Evolutionary conservation across 2,797 vertebrate genomes (phyloP), one percentile per base, ranked within the genome.

Genomic region (Channa striata): DNA sequence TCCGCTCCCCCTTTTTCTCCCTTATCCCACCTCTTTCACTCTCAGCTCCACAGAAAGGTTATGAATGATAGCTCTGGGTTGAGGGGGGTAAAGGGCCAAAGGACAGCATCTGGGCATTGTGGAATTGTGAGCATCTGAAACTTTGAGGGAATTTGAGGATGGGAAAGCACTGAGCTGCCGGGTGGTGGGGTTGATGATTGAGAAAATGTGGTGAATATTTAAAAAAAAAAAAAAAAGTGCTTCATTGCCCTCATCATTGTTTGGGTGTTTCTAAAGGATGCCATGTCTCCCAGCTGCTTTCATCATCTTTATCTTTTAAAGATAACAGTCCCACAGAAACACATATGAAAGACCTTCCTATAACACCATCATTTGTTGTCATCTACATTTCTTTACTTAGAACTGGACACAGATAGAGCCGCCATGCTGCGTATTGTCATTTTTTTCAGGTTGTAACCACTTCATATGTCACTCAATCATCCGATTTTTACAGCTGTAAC

Each of bases 31-130:
- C 88, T 90, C 91, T 92, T 92, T 92, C 91, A 86, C 91, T 92
- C 81, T 77, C 84, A 87, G 86, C 87, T 85, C 86, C 68, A 90
- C 86, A 91, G 90, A 93, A 93, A 94, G 92, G 93, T 93, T 94
- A 93, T 94, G 93, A 94, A 94, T 94, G 93, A 94, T 93, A 94
- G 93, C 91, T 92, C 82, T 85, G 84, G 86, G 87, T 88, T 90
- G 89, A 87, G 88, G 90, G 89, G 88, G 90, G 80, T 84, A 84
- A 90, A 88, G 92, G 91, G 91, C 92, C 87, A 90, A 91, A 92
- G 92, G 90, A 92, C 90, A 92, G 92, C 93, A 93, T 94, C 92
- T 94, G 93, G 93, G 92, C 83, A 90, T 92, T 93, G 89, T 93
- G 87, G 88, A 83, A 85, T 85, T 87, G 92, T 92, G 91, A 89